Evolutionary conservation across 2,113 vertebrate species (phyloP), one percentile per base, ranked within the genome.

Genomic region (Corythaeola cristata): DNA sequence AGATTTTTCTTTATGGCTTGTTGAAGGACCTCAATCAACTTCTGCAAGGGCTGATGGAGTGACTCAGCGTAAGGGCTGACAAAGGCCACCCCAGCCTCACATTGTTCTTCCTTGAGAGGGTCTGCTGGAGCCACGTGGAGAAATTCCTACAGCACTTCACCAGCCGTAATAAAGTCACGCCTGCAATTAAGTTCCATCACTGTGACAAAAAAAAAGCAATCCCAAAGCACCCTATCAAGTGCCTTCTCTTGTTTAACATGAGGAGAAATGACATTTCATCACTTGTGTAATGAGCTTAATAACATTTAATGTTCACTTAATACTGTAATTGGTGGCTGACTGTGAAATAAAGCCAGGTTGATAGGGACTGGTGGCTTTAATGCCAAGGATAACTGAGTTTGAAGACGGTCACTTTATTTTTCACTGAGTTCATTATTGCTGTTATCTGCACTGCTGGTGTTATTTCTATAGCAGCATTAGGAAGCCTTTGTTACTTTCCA

Each of bases 71-170:
- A 14, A 75, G 24, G 39, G 30, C 28, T 91, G 41, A 50, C 30
- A 33, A 72, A 69, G 44, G 22, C 49, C 26, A 35, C 19, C 6
- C 17, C 0, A 0, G 9, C 19, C 28, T 58, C 78, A n/a, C 27
- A 11, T 24, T 1, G 0, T 39, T 64, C 21, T 63, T 59, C 45
- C 24, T 41, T 1, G 0, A 33, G 50, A 73, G 28, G 15, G 7
- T 82, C 52, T 85, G 35, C 52, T 37, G 49, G 19, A 7, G 5
- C 39, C 24, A 7, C n/a, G 59, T 37, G 76, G 75, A 75, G 45
- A 60, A 11, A 58, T 15, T 53, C 41, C 58, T 30, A 12, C 35
- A 82, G 82, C 62, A 21, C 50, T 89, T 73, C 7, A 3, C 28
- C 9, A 3, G 16, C 4, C 1, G 11, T 49, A 52, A 68, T 68